phyloP scores from a whole-genome alignment of 1,140 invertebrate species.

The Neuroterus valhalla region DNA sequence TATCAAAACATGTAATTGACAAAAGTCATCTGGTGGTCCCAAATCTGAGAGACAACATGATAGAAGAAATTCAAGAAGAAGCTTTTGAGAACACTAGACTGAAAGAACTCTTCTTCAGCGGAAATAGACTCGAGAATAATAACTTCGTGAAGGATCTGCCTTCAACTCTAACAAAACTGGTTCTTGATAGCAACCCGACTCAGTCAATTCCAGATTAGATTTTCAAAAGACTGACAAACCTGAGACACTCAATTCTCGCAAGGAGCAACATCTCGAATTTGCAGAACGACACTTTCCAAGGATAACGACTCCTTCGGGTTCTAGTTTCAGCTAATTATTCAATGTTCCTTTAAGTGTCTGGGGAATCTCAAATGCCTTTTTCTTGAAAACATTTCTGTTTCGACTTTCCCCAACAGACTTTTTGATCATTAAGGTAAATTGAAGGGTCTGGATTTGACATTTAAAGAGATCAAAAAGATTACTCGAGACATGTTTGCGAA shows the following conservation, averaged over 20 bases:
- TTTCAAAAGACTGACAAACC: conserved; percentile 41
- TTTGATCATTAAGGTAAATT: conserved; percentile 47
- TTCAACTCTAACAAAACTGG: conserved; percentile 41
- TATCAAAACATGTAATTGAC: conserved; percentile 48
- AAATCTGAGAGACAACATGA: conserved; percentile 48
- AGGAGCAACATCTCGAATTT: conserved; percentile 50
- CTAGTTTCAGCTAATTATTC: conserved; percentile 47
- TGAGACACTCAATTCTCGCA: conserved; percentile 46
- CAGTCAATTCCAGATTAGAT: conserved; percentile 39
- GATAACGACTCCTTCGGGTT: conserved; percentile 41
- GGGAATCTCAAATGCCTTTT: conserved; percentile 41
- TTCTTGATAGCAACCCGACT: conserved; percentile 47
- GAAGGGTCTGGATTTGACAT: conserved; percentile 47
- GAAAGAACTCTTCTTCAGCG: conserved; percentile 36
- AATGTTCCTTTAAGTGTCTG: conserved; percentile 46
- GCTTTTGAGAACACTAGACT: conserved; percentile 51
- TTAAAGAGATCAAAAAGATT: conserved; percentile 51
- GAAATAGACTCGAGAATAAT: conserved; percentile 47
- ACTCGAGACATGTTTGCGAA: conserved; percentile 39
- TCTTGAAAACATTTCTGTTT: conserved; percentile 47
- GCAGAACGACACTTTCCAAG: conserved; percentile 42
- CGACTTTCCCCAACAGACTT: conserved; percentile 36
- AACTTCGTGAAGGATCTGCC: conserved; percentile 53
- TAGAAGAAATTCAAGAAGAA: conserved; percentile 51
- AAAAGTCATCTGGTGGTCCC: conserved; percentile 50